Base-by-base conservation (phyloP, 2,888 invertebrate species). In the Malthinus flaveolus region DNA sequence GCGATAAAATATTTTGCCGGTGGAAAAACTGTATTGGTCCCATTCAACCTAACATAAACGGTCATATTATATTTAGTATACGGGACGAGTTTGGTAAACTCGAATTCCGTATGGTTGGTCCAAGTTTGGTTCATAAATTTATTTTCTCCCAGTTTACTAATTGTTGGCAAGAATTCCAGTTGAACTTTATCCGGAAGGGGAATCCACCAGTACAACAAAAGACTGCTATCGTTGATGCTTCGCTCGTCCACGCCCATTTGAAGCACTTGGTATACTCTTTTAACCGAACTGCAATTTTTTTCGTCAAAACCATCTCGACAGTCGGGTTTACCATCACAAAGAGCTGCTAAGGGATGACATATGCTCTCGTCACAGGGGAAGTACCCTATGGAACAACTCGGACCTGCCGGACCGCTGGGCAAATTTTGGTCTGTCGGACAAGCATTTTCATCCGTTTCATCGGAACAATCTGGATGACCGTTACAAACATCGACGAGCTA, bases 291-390 rank as follows among this genome's bases (percentile, higher is more conserved):
- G 64, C 90, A 90, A 74, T 89, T 83, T 1, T 72, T 72, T 74
- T 94, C 93, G 71, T 94, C 93, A 42, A 83, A 84, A 7, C 85
- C 87, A 71, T 93, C 92, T 61, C 83, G 82, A 71, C 93, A 93
- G 69, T 93, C 87, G 34, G 80, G 78, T 7, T 81, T 81, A 0
- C 85, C 85, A 73, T 93, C 86, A 74, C 93, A 93, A 32, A 84
- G 79, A 48, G 82, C 78, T 0, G 80, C 79, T 11, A 84, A 71
- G 0, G 87, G 84, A 15, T 87, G 73, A 72, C 92, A 92, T 1
- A 74, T 75, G 7, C 76, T 79, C n/a, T 75, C 80, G 67, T 87
- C 86, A 66, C 87, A 87, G 0, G 80, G 77, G 72, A 87, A 86
- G 55, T 79, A 80, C 1, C 85, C 67, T 2, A 71, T 58, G 23